These are phyloP conservation scores for Synergus laeviventris DNA, from an alignment of 2,888 invertebrate species.

Conservation along the genomic window DNA sequence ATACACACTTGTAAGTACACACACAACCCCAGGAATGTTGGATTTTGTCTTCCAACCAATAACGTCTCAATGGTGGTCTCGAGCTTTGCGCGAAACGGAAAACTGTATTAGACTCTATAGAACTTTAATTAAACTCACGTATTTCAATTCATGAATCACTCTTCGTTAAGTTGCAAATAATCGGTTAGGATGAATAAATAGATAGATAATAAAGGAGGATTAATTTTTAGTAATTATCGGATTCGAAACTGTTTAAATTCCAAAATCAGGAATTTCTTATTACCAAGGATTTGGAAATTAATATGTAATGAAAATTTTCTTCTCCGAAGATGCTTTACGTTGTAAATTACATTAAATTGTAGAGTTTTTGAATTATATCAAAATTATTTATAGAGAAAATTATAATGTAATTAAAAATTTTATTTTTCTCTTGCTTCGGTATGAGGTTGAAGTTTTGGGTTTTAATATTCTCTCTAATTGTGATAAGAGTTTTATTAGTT, in stretches of 20 bases:
- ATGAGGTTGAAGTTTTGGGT: neutral
- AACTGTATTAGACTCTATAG: neutral
- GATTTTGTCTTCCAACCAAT: conserved; percentile 30
- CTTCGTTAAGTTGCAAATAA: neutral
- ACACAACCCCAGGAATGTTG: conserved; percentile 22
- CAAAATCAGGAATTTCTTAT: too few species aligned
- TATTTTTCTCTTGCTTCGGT: too few species aligned
- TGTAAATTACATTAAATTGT: too few species aligned
- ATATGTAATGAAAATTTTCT: too few species aligned
- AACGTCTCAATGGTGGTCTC: conserved; percentile 33
- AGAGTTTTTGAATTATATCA: too few species aligned
- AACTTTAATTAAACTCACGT: conserved; percentile 36
- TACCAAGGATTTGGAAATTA: too few species aligned
- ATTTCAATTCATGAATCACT: conserved; percentile 5
- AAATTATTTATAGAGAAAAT: too few species aligned
- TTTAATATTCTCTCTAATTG: neutral
- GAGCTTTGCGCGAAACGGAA: conserved; percentile 9
- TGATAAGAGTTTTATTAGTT: neutral
- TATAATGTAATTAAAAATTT: too few species aligned
- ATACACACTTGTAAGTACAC: conserved; percentile 21
- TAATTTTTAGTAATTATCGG: neutral
- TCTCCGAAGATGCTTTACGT: too few species aligned
- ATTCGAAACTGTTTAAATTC: neutral
- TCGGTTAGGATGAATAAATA: neutral
- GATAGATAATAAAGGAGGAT: neutral